Base-by-base conservation (phyloP, 1,140 invertebrate species). In the Diprion similis region DNA sequence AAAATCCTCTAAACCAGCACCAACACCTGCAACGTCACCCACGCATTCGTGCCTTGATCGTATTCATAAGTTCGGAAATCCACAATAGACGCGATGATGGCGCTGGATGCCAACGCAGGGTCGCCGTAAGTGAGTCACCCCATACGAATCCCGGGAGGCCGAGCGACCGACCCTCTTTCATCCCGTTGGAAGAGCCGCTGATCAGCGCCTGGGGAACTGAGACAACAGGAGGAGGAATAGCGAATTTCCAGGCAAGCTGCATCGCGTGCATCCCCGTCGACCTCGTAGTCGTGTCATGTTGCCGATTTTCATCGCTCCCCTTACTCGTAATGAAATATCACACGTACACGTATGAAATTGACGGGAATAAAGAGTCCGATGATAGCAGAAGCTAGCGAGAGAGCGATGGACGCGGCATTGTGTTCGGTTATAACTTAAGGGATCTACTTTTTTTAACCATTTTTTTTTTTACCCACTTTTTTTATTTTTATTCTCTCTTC, bases 241-340 rank as follows among this genome's bases (percentile, higher is more conserved):
- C 51, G n/a, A 59, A 17, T 15, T 13, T 17, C 6, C 6, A 59
- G n/a, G 11, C 51, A 37, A 37, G 24, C 51, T 17, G 51, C 24
- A 6, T 37, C 24, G 24, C 24, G 6, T 37, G 24, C 24, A 37
- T 37, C 1, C 24, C 24, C 24, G 24, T 37, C 24, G n/a, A n/a
- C n/a, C n/a, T n/a, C n/a, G n/a, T n/a, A n/a, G 24, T 37, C 24
- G 6, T 17, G 51, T 59, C 51, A 59, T 59, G n/a, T 59, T 17
- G 11, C 51, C 51, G 24, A 64, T 64, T 37, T 37, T 68, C 66
- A 18, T 9, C 51, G 66, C 71, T 74, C 76, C 77, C 78, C 70
- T 74, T 72, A 71, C 76, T 64, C 75, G 71, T 84, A 83, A 85
- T 84, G 83, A 84, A 85, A 85, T 85, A 83, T 85, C 76, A 75